These are phyloP conservation scores for Bombus consobrinus DNA, from an alignment of 1,140 invertebrate genomes.

Conservation along the genomic window DNA sequence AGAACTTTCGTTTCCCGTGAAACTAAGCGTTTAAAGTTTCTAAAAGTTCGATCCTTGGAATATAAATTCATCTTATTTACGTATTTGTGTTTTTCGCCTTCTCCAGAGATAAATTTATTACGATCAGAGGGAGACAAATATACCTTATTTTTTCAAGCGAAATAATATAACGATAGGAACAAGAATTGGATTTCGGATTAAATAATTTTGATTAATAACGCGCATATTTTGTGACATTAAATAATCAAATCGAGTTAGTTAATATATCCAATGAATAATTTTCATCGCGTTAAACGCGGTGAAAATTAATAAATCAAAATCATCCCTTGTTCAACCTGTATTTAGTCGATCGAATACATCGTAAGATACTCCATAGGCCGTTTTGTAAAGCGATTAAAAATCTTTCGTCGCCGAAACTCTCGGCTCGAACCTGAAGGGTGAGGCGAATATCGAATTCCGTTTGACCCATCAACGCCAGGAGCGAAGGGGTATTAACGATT, in stretches of 20 bases:
- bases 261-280: neutral
- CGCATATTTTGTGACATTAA: neutral
- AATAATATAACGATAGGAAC: neutral
- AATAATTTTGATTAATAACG: neutral
- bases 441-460: constrained; percentile 47
- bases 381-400: constrained; percentile 1
- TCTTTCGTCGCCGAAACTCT: neutral
- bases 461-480: neutral
- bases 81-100: neutral
- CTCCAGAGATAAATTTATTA: neutral
- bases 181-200: neutral
- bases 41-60: neutral
- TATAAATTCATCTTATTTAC: neutral
- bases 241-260: neutral
- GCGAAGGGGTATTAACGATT: constrained; percentile 24
- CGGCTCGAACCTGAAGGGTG: neutral
- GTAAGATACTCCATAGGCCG: neutral
- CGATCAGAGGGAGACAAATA: neutral
- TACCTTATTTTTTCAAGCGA: neutral
- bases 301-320: neutral
- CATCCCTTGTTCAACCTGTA: neutral
- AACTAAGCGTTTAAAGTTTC: neutral
- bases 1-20: neutral
- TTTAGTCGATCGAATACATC: neutral
- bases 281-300: neutral